phyloP scores from a whole-genome alignment of 35 echinoderm and acorn worm species.

The Heliocidaris tuberculata region DNA sequence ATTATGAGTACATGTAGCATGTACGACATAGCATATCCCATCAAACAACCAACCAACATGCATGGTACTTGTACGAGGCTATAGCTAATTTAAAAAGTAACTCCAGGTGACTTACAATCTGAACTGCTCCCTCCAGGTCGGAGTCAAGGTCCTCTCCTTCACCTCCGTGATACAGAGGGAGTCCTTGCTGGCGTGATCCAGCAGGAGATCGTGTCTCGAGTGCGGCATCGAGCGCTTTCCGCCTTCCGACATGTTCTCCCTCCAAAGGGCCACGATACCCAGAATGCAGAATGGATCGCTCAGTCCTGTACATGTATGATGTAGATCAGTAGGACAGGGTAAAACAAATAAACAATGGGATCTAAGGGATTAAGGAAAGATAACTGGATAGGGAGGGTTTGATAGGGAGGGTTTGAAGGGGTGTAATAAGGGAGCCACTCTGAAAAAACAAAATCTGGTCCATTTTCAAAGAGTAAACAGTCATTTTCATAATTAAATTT shows the following conservation, averaged over 20 bases:
- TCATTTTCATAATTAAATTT: too few species aligned
- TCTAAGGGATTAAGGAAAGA: neutral
- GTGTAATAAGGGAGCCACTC: neutral
- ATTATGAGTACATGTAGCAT: too few species aligned
- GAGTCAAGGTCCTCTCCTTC: slow-evolving; percentile 42
- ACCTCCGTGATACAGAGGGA: slow-evolving; percentile 39
- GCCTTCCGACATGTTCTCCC: neutral
- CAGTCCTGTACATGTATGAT: slow-evolving; percentile 51
- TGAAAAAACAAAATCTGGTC: too few species aligned
- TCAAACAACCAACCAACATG: too few species aligned
- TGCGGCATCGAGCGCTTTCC: neutral
- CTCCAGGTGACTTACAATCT: slow-evolving; percentile 53
- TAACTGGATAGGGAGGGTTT: neutral
- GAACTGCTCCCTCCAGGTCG: slow-evolving; percentile 59
- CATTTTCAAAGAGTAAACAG: too few species aligned
- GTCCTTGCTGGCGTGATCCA: slow-evolving; percentile 30
- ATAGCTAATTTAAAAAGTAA: too few species aligned
- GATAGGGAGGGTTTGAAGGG: neutral
- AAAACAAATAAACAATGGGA: neutral
- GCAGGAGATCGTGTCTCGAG: neutral
- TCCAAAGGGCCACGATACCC: slow-evolving; percentile 43
- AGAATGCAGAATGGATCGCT: slow-evolving; percentile 72
- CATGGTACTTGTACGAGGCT: too few species aligned
- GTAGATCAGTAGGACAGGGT: neutral
- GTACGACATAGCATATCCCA: too few species aligned